phyloP scores from a whole-genome alignment of 1,140 invertebrate genomes.

The Bilobella aurantiaca region DNA sequence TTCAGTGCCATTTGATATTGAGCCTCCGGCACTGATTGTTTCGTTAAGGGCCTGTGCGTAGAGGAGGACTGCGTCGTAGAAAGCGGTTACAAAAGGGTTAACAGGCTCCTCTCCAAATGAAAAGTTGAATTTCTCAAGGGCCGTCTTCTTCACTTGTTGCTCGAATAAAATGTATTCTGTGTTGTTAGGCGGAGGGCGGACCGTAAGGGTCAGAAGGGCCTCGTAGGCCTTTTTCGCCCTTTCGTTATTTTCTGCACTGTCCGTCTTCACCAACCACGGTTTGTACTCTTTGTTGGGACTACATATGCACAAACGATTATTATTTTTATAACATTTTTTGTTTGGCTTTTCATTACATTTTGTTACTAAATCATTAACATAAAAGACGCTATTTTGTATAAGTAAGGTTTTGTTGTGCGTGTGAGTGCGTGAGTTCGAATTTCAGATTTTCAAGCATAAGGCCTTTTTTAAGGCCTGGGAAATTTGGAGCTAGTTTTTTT shows the following conservation, averaged over 20 bases:
- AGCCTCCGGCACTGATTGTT: slow-evolving; percentile 55
- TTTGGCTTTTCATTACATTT: no score
- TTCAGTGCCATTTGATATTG: slow-evolving; percentile 50
- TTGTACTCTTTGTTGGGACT: slow-evolving; percentile 37
- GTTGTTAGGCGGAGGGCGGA: slow-evolving; percentile 62
- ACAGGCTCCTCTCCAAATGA: slow-evolving; percentile 53
- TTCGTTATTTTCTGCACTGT: slow-evolving; percentile 67
- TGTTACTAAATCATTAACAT: no score
- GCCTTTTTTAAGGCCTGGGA: no score
- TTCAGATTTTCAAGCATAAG: no score
- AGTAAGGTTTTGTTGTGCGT: no score
- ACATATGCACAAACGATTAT: no score
- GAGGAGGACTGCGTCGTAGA: slow-evolving; percentile 87
- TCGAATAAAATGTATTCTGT: slow-evolving; percentile 38
- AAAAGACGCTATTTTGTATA: no score
- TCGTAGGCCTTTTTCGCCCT: slow-evolving; percentile 78
- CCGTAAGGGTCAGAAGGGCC: slow-evolving; percentile 80
- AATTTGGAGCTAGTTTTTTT: no score
- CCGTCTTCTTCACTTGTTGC: slow-evolving; percentile 60
- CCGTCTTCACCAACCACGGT: slow-evolving; percentile 73
- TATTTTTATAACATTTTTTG: no score
- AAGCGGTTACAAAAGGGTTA: slow-evolving; percentile 80
- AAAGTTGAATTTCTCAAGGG: slow-evolving; percentile 68
- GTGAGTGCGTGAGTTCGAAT: no score
- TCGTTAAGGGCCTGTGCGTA: slow-evolving; percentile 84